These are phyloP conservation scores for Lordiphosa fenestrarum DNA, from an alignment of 2,888 invertebrate species.

Conservation along the genomic window DNA sequence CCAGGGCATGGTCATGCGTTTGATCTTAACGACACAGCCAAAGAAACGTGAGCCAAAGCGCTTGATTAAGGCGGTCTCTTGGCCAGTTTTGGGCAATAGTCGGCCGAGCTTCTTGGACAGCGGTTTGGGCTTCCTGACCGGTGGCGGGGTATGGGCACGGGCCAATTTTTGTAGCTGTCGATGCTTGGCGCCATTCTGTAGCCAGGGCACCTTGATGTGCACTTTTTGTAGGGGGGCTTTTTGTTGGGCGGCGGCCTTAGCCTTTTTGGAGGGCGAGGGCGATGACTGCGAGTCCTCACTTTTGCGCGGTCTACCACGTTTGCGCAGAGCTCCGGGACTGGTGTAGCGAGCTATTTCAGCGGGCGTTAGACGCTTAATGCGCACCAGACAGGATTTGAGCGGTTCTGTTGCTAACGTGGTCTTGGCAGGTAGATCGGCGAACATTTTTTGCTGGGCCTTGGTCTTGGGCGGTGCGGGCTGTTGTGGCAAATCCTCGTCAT, in stretches of 20 bases:
- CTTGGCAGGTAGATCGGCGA: constrained; percentile 23
- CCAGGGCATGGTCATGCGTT: constrained; percentile 13
- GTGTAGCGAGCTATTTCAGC: constrained; percentile 7
- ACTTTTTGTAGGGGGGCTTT: constrained; percentile 17
- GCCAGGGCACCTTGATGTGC: constrained; percentile 33
- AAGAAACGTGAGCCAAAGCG: constrained; percentile 42
- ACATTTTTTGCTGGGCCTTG: constrained; percentile 62
- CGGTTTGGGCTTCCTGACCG: background rate
- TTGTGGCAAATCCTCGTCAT: background rate
- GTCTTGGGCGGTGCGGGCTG: constrained; percentile 44
- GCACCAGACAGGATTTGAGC: constrained; percentile 23
- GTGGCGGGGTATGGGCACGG: constrained; percentile 30
- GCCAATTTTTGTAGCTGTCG: background rate
- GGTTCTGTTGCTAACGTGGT: too few species aligned
- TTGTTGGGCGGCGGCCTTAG: constrained; percentile 9
- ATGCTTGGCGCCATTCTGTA: constrained; percentile 23
- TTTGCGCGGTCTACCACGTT: constrained; percentile 16
- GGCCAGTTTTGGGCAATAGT: background rate
- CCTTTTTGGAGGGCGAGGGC: background rate
- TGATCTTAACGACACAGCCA: constrained; percentile 40
- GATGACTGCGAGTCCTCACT: constrained; percentile 1
- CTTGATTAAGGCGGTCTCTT: constrained; percentile 11
- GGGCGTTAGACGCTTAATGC: constrained; percentile 34
- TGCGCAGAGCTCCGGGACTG: background rate
- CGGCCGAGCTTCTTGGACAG: background rate